Base-by-base conservation (phyloP, 2,888 invertebrate species). In the Aphodius sticticus region DNA sequence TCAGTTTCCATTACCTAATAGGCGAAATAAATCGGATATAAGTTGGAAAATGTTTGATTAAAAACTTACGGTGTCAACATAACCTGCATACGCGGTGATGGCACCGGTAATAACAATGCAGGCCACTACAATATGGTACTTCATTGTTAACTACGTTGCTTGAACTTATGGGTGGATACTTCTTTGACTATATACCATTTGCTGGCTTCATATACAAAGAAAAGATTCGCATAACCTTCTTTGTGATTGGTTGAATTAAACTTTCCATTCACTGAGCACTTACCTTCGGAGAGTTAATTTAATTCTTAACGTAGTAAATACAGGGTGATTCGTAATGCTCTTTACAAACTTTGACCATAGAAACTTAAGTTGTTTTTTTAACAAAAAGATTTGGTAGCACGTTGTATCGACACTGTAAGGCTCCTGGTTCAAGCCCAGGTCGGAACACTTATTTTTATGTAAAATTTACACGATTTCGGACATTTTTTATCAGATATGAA, bases 1-100 rank as follows among this genome's bases (percentile, higher is more conserved):
- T 86, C 85, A 79, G 85, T 84, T 81, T 87, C 86, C 87, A 88
- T 86, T 79, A 79, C 80, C 82, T 84, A 4, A 6, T 6, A 35
- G 37, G n/a, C 6, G 35, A 26, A 36, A 74, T 71, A 36, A 74
- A 35, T 35, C 14, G 35, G n/a, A 70, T 74, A 26, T 14, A 9
- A 74, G n/a, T 35, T 36, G 37, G 35, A 6, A 35, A 35, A n/a
- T 26, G 74, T 74, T 74, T 35, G n/a, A 36, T 53, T 53, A 74
- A 36, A 36, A 12, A 35, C 74, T 74, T 74, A 74, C 74, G 1
- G 74, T 74, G 5, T 74, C 37, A 35, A 74, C 37, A 53, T 53
- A 53, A 53, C 53, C 53, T 53, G 53, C 53, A 53, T 53, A 5
- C 2, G 6, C 12, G 53, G 1, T 53, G 1, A 12, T 53, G 6